A percentile compares a stretch with the other conserved stretches of the same genome.
phyloP scores from a whole-genome alignment of 2,113 vertebrate genomes.

The Heterocephalus glaber region DNA sequence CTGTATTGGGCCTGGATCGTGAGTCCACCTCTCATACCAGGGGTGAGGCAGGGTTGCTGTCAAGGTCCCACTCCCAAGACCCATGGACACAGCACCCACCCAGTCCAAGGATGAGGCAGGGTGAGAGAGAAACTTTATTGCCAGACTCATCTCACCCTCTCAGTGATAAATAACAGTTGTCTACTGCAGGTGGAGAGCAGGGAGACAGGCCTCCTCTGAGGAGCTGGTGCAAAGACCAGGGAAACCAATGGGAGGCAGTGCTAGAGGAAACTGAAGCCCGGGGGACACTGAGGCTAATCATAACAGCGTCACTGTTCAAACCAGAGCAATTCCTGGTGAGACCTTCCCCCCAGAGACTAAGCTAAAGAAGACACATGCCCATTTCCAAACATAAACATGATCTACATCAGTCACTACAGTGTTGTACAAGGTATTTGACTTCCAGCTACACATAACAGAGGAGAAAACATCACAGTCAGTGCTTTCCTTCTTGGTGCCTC shows the following conservation, averaged over 20 bases:
- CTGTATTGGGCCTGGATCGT: neutral
- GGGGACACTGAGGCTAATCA: neutral
- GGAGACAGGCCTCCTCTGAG: no score
- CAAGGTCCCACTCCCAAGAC: neutral
- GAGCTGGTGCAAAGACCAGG: neutral
- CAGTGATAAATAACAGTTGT: neutral
- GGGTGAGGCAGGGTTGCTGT: neutral
- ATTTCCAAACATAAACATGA: neutral
- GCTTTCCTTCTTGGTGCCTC: neutral
- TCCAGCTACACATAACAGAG: neutral
- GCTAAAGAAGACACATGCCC: neutral
- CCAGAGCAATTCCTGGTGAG: neutral
- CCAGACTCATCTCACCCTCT: neutral
- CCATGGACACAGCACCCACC: neutral
- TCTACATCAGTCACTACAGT: neutral
- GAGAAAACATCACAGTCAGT: neutral
- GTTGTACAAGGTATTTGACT: neutral
- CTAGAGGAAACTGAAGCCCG: neutral
- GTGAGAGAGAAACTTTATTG: neutral
- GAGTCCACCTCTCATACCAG: neutral
- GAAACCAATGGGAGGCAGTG: neutral
- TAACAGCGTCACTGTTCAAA: neutral
- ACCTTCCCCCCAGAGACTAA: no score
- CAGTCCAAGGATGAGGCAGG: neutral
- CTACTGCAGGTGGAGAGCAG: neutral